A percentile compares a stretch with the other conserved stretches of the same genome.
Evolutionary conservation across 1,140 invertebrate species (phyloP).

Genomic region (Drosophila sucinea): DNA sequence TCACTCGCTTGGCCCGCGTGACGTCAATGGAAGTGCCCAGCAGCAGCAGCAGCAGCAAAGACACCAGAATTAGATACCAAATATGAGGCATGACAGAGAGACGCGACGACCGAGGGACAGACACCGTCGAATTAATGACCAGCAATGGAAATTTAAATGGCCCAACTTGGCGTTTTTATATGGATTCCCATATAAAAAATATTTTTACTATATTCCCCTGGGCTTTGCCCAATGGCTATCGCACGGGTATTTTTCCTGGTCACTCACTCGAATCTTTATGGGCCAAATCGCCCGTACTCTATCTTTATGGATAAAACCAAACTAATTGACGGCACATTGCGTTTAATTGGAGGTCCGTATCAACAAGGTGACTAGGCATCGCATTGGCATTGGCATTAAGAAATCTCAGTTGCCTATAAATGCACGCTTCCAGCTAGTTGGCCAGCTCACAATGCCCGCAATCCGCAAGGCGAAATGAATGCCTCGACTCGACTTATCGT

Average conservation of each 20-base stretch:
- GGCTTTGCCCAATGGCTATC: slow-evolving; percentile 45
- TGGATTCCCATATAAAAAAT: slow-evolving; percentile 42
- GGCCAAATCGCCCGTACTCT: background rate
- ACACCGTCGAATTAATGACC: slow-evolving; percentile 61
- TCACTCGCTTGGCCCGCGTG: slow-evolving; percentile 56
- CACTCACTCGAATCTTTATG: slow-evolving; percentile 54
- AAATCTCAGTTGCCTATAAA: slow-evolving; percentile 63
- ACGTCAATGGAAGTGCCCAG: slow-evolving; percentile 68
- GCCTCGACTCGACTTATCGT: slow-evolving; percentile 33
- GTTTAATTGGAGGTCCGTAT: slow-evolving; percentile 27
- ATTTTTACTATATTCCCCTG: slow-evolving; percentile 35
- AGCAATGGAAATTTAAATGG: slow-evolving; percentile 60
- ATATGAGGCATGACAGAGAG: slow-evolving; percentile 2
- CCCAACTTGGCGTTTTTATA: slow-evolving; percentile 68
- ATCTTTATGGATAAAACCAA: slow-evolving; percentile 57
- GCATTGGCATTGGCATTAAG: background rate
- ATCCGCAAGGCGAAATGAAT: slow-evolving; percentile 34
- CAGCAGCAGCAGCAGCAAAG: slow-evolving; percentile 48
- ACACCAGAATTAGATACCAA: slow-evolving; percentile 18
- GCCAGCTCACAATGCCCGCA: slow-evolving; percentile 30
- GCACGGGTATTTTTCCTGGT: slow-evolving; percentile 17
- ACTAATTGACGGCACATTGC: slow-evolving; percentile 27
- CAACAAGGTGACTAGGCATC: background rate
- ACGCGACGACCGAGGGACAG: slow-evolving; percentile 15
- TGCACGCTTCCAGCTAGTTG: slow-evolving; percentile 19